A percentile compares a stretch with the other conserved stretches of the same genome.
These are phyloP conservation scores for Pterocles gutturalis DNA, from an alignment of 2,113 vertebrate genomes.

Conservation along the genomic window DNA sequence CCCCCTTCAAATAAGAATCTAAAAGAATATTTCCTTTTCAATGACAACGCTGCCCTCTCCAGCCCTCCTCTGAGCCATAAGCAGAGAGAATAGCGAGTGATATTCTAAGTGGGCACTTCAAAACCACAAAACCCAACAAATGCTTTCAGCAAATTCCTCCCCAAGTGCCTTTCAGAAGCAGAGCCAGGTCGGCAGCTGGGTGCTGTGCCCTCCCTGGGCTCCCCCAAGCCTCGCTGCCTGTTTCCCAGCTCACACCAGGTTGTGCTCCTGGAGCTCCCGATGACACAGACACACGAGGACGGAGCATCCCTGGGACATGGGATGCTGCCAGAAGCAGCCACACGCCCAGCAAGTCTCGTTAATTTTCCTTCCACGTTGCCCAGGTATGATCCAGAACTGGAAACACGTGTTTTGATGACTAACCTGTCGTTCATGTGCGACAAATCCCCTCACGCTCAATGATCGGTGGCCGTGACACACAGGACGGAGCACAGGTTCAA, in stretches of 20 bases:
- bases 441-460: neutral
- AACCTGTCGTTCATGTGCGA: neutral
- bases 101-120: neutral
- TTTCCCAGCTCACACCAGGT: neutral
- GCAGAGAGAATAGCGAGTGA: neutral
- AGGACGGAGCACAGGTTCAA: neutral
- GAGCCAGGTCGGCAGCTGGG: neutral
- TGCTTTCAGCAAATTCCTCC: neutral
- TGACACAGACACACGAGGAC: fast-evolving
- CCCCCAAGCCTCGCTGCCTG: neutral
- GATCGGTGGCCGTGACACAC: fast-evolving
- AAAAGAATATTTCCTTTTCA: neutral
- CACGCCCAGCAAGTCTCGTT: neutral
- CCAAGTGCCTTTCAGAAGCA: slow-evolving; percentile 38
- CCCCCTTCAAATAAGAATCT: neutral
- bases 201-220: neutral
- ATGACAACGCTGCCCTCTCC: neutral
- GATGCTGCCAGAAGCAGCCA: neutral
- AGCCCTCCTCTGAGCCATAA: neutral
- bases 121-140: neutral
- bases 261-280: neutral
- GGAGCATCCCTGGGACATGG: fast-evolving
- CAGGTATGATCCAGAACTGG: fast-evolving
- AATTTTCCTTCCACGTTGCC: neutral
- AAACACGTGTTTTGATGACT: neutral